These are phyloP conservation scores for Dermochelys coriacea DNA, from an alignment of 2,797 vertebrate genomes.

Conservation along the genomic window DNA sequence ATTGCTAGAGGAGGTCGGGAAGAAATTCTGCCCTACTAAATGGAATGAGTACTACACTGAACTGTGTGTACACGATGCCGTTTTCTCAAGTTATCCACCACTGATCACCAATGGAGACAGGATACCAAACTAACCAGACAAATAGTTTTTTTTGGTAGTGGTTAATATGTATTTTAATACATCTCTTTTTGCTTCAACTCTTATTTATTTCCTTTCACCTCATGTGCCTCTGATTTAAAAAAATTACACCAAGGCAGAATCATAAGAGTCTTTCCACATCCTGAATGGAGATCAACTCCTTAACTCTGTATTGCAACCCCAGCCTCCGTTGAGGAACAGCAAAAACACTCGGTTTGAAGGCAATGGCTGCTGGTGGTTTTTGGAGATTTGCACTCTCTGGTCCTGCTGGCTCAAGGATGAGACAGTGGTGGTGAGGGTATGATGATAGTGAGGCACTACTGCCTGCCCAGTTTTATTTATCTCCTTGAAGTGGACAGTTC, in stretches of 20 bases:
- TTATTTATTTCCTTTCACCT: not conserved
- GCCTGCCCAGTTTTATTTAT: not conserved
- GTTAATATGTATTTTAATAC: not conserved
- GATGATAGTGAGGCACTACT: not conserved
- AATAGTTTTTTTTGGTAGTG: not conserved
- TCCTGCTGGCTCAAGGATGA: not conserved
- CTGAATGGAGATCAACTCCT: accelerated
- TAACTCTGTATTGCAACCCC: accelerated
- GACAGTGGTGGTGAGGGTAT: too few species aligned
- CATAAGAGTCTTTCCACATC: not conserved
- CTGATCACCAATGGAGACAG: not conserved
- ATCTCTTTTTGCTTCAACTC: not conserved
- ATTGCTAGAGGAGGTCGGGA: not conserved
- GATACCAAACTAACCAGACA: not conserved
- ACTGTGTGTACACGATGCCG: accelerated
- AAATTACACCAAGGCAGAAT: not conserved
- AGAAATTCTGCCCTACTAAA: not conserved
- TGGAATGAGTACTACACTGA: accelerated
- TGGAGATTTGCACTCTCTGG: not conserved
- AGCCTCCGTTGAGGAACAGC: accelerated
- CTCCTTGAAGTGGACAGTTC: not conserved
- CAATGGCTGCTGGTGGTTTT: not conserved
- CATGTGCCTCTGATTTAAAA: not conserved
- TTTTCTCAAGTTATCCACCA: not conserved
- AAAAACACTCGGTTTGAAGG: not conserved